These are phyloP conservation scores for Protaetia brevitarsis DNA, from an alignment of 1,140 invertebrate species.

Conservation along the genomic window DNA sequence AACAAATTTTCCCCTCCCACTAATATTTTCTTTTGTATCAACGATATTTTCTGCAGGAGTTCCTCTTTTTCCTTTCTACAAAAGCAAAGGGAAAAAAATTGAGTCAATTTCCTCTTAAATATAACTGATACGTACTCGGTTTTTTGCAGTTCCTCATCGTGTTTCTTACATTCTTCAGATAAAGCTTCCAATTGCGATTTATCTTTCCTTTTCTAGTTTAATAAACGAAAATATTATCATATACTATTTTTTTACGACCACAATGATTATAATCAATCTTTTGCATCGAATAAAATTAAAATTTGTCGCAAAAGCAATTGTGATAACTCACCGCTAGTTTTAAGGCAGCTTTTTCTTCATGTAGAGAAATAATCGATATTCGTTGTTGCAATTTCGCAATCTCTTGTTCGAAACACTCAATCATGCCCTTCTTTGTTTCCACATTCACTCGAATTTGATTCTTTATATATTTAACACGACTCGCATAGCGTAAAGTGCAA, in stretches of 20 bases:
- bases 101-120: background rate
- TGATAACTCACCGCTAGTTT: slow-evolving; percentile 30
- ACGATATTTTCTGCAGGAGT: slow-evolving; percentile 81
- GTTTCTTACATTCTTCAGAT: slow-evolving; percentile 49
- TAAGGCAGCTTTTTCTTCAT: slow-evolving; percentile 40
- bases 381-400: slow-evolving; percentile 89
- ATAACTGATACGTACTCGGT: slow-evolving; percentile 37
- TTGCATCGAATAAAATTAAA: no score
- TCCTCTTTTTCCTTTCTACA: slow-evolving; percentile 69
- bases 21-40: slow-evolving; percentile 92
- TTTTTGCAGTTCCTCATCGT: slow-evolving; percentile 37
- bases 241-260: background rate
- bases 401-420: slow-evolving; percentile 94
- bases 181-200: slow-evolving; percentile 45
- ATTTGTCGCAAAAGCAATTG: slow-evolving; percentile 22
- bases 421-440: slow-evolving; percentile 95
- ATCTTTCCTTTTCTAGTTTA: slow-evolving; percentile 47
- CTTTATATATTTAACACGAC: slow-evolving; percentile 95
- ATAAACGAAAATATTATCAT: slow-evolving; percentile 12
- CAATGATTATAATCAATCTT: no score
- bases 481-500: slow-evolving; percentile 94
- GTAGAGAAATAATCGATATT: slow-evolving; percentile 60
- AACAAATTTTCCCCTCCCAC: slow-evolving; percentile 98
- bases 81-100: slow-evolving; percentile 17
- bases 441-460: slow-evolving; percentile 96